Percentiles rank a stretch among this genome's conserved stretches.
Evolutionary conservation across 2,888 invertebrate genomes (phyloP).

Genomic region (Tethea ocularis): DNA sequence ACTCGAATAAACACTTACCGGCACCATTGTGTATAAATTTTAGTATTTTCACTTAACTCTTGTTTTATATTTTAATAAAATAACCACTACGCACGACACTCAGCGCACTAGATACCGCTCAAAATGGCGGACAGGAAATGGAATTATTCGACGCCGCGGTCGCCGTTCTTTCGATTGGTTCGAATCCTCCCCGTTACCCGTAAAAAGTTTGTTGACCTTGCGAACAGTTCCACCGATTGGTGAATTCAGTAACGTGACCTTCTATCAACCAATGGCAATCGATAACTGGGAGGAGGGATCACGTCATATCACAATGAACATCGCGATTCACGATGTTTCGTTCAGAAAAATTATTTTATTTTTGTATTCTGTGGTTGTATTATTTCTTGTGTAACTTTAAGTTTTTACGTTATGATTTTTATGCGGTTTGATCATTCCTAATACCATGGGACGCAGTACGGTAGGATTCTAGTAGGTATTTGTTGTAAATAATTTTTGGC

Average conservation of each 20-base stretch:
- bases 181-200: not conserved
- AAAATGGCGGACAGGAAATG: constrained; percentile 42
- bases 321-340: not conserved
- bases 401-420: too few relatives aligned
- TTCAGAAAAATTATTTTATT: not conserved
- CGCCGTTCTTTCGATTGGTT: not conserved
- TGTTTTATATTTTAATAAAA: constrained; percentile 21
- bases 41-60: constrained; percentile 25
- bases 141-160: constrained; percentile 10
- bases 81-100: constrained; percentile 24
- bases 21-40: constrained; percentile 59
- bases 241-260: not conserved
- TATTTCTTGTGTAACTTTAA: too few relatives aligned
- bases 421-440: too few relatives aligned
- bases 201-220: not conserved
- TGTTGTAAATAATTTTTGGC: too few relatives aligned
- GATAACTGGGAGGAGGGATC: too few relatives aligned
- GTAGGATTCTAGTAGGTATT: too few relatives aligned
- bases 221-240: not conserved
- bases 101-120: constrained; percentile 16
- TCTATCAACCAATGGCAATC: not conserved
- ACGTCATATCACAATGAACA: not conserved
- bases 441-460: too few relatives aligned
- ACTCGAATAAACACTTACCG: constrained; percentile 59
- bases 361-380: too few relatives aligned